A percentile compares a stretch with the other conserved stretches of the same genome.
These are phyloP conservation scores for Dryocosmus kuriphilus DNA, from an alignment of 2,888 invertebrate species.

Conservation along the genomic window DNA sequence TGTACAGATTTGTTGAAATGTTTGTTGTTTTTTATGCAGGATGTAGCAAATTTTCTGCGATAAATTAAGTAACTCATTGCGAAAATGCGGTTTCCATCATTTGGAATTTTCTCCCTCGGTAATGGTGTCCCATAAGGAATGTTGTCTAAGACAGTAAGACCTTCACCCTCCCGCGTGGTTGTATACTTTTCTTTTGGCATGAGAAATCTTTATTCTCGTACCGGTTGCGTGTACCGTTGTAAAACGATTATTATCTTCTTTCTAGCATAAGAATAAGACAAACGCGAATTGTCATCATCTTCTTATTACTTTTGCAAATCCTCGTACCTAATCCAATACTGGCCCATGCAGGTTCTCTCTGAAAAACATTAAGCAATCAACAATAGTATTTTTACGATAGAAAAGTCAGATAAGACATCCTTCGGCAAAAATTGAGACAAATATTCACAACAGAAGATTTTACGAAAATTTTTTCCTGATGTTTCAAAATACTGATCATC, in stretches of 20 bases:
- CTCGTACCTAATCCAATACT: too few relatives aligned
- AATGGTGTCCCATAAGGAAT: conserved; percentile 55
- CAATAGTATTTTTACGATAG: conserved; percentile 16
- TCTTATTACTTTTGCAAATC: too few relatives aligned
- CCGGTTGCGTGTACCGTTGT: conserved; percentile 46
- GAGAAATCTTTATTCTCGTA: conserved; percentile 54
- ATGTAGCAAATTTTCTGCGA: conserved; percentile 39
- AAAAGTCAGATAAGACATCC: conserved; percentile 13
- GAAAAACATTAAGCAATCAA: conserved; percentile 1
- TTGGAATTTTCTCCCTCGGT: conserved; percentile 48
- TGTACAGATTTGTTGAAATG: too few relatives aligned
- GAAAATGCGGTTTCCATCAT: conserved; percentile 51
- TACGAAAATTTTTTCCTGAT: not conserved
- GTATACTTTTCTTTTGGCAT: conserved; percentile 47
- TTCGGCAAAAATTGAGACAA: not conserved
- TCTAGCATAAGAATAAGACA: not conserved
- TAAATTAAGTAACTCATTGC: conserved; percentile 45
- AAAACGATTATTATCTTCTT: conserved; percentile 51
- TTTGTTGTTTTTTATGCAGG: too few relatives aligned
- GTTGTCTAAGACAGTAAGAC: conserved; percentile 52
- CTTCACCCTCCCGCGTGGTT: conserved; percentile 55
- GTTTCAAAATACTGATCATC: too few relatives aligned
- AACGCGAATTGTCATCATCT: conserved; percentile 5
- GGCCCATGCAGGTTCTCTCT: not conserved
- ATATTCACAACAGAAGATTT: conserved; percentile 7